Evolutionary conservation across 2,888 invertebrate genomes (phyloP).

Genomic region (Xanthia icteritia): DNA sequence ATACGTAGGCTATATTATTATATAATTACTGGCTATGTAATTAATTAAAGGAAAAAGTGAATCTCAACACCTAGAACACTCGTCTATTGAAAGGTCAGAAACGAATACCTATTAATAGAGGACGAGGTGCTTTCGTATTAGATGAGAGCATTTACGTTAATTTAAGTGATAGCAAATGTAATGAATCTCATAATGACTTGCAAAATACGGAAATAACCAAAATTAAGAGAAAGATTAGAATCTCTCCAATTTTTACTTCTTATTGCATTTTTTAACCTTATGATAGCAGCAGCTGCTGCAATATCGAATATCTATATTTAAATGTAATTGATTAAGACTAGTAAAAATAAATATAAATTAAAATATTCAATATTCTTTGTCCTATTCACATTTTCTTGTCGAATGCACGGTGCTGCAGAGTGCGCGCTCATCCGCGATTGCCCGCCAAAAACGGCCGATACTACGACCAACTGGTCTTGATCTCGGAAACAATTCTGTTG

Average conservation of each 20-base stretch:
- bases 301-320: not conserved
- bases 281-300: not conserved
- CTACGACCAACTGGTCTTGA: constrained; percentile 63
- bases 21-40: too few species aligned
- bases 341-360: not conserved
- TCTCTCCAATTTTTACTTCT: not conserved
- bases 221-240: too few species aligned
- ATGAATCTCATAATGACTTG: too few species aligned
- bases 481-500: constrained; percentile 49
- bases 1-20: too few species aligned
- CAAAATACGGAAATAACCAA: too few species aligned
- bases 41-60: too few species aligned
- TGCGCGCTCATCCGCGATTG: constrained; percentile 38
- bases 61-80: too few species aligned
- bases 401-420: constrained; percentile 26
- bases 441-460: constrained; percentile 56
- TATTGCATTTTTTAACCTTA: not conserved
- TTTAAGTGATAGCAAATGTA: too few species aligned
- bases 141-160: too few species aligned
- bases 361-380: not conserved
- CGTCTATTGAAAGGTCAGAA: too few species aligned
- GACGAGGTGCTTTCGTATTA: too few species aligned
- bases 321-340: not conserved
- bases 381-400: constrained; percentile 50
- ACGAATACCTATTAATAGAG: too few species aligned